These are phyloP conservation scores for Leptonema lineaticorne DNA, from an alignment of 1,140 invertebrate genomes.

Conservation along the genomic window DNA sequence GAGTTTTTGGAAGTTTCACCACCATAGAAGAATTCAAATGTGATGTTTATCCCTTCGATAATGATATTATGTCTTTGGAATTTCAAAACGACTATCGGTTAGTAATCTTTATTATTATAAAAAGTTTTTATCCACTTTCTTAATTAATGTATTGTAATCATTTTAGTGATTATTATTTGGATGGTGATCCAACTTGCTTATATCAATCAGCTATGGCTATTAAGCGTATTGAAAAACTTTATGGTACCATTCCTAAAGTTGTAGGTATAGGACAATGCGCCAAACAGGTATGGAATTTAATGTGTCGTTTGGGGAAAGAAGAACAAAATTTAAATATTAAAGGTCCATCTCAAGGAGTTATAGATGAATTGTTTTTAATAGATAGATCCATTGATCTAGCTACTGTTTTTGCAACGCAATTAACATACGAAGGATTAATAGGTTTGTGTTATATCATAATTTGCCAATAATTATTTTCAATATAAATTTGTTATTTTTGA, in stretches of 20 bases:
- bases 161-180: slow-evolving; percentile 74
- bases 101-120: slow-evolving; percentile 21
- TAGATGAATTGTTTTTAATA: slow-evolving; percentile 86
- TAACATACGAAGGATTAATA: slow-evolving; percentile 97
- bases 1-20: slow-evolving; percentile 76
- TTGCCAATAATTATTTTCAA: too few relatives aligned
- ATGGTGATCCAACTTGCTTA: slow-evolving; percentile 85
- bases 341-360: slow-evolving; percentile 56
- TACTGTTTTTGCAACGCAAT: slow-evolving; percentile 88
- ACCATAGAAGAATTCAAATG: slow-evolving; percentile 83
- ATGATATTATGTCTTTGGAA: slow-evolving; percentile 92
- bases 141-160: slow-evolving; percentile 11
- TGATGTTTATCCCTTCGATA: slow-evolving; percentile 89
- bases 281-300: slow-evolving; percentile 85
- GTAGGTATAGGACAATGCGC: slow-evolving; percentile 89
- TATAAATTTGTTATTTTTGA: too few relatives aligned
- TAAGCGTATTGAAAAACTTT: slow-evolving; percentile 81
- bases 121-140: not conserved
- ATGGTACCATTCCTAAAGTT: slow-evolving; percentile 86
- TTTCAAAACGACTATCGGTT: slow-evolving; percentile 73
- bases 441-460: too few relatives aligned
- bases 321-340: slow-evolving; percentile 51
- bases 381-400: slow-evolving; percentile 91
- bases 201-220: slow-evolving; percentile 88
- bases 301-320: slow-evolving; percentile 74